Percentiles rank a stretch among this genome's conserved stretches.
Conservation (phyloP, 1,140 invertebrate species). For the Drosophila pandora region DNA sequence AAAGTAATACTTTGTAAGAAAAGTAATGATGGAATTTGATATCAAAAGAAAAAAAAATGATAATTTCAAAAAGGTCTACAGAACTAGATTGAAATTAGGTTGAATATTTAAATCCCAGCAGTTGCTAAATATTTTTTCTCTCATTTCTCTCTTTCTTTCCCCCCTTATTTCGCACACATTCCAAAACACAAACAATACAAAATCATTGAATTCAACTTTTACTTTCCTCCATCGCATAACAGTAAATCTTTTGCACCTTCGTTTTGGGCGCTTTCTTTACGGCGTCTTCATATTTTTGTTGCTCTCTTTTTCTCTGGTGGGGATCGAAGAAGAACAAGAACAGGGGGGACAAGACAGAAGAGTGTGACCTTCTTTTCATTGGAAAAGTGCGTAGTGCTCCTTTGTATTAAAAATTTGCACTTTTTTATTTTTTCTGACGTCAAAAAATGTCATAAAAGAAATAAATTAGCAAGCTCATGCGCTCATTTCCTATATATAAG, state of each 20-base stretch:
- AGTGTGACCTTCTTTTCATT: conserved; percentile 6
- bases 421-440: conserved; percentile 1
- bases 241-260: conserved; percentile 30
- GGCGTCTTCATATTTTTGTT: conserved; percentile 19
- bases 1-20: neutral
- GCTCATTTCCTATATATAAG: neutral
- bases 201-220: conserved; percentile 75
- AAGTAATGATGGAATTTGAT: neutral
- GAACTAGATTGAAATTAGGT: neutral
- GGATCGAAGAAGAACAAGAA: conserved; percentile 28
- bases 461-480: conserved; percentile 3
- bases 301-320: neutral
- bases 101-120: neutral
- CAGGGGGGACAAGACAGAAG: no score
- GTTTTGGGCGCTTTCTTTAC: conserved; percentile 48
- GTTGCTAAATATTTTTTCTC: no score
- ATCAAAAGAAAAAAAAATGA: neutral
- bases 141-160: neutral
- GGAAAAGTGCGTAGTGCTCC: conserved; percentile 13
- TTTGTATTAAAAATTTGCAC: neutral
- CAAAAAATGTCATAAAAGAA: neutral
- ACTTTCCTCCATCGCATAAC: conserved; percentile 55
- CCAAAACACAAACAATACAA: conserved; percentile 34
- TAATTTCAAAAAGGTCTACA: neutral
- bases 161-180: conserved; percentile 5